phyloP scores from a whole-genome alignment of 1,140 invertebrate genomes.

The Lycorma delicatula region DNA sequence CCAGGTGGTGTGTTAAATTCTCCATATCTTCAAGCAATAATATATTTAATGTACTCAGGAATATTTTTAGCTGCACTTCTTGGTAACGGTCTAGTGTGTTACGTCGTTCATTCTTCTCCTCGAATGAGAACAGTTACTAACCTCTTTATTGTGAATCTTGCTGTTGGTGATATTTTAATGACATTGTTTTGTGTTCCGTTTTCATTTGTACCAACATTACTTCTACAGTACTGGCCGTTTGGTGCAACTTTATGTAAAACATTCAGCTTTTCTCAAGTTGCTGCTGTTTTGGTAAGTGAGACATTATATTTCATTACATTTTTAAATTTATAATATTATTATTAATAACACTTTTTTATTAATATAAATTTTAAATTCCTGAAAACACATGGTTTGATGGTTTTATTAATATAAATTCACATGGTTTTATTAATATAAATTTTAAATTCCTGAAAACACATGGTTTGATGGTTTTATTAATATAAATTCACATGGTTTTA shows the following conservation, averaged over 20 bases:
- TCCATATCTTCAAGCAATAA: slow-evolving; percentile 52
- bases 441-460: no score
- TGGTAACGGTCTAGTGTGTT: slow-evolving; percentile 75
- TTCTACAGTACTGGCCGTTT: slow-evolving; percentile 77
- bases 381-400: no score
- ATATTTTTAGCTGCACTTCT: slow-evolving; percentile 65
- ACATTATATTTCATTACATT: no score
- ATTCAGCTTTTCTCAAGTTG: slow-evolving; percentile 68
- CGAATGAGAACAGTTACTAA: slow-evolving; percentile 82
- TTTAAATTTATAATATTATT: no score
- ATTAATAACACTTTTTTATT: no score
- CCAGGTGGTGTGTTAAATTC: no score
- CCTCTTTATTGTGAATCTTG: slow-evolving; percentile 78
- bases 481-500: no score
- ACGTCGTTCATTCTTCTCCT: slow-evolving; percentile 64
- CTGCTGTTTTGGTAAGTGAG: slow-evolving; percentile 57
- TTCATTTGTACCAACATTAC: slow-evolving; percentile 63
- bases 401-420: no score
- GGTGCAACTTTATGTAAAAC: slow-evolving; percentile 62
- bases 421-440: no score
- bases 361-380: no score
- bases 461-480: no score
- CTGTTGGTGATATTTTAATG: slow-evolving; percentile 77
- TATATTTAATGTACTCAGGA: slow-evolving; percentile 63
- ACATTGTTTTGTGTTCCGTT: slow-evolving; percentile 81